Evolutionary conservation across 2,113 vertebrate species (phyloP), one percentile per base, ranked within the genome.

Genomic region (Anas platyrhynchos): DNA sequence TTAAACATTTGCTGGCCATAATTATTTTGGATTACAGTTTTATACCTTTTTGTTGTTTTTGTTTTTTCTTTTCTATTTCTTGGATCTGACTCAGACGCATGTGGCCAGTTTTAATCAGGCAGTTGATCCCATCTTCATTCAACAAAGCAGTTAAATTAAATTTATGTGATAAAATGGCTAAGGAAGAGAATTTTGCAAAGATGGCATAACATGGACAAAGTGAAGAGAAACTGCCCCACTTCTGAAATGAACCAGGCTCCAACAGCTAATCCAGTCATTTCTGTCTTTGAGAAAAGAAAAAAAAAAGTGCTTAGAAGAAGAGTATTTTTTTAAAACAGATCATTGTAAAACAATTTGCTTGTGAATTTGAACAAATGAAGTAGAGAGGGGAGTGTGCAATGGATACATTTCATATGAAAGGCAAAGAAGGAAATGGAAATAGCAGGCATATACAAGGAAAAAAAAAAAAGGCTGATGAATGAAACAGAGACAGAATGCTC

Each of bases 401-500:
- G 84, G 89, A 56, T 71, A 31, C 4, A 48, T 31, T 83, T 61
- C 83, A 20, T 76, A 58, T 54, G 91, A 82, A 84, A 87, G 58
- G 34, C 66, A 32, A 13, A 41, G 80, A 77, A 82, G 79, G 93
- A 97, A 96, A 95, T 96, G 94, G 82, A 65, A 96, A 96, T 89
- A 83, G 61, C 96, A 96, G 95, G 78, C 89, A 41, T n/a, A 65
- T 34, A 50, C 21, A 31, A n/a, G 83, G 29, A 12, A 44, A 5
- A 41, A 44, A 44, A 32, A 50, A 86, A 76, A 67, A 31, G 8
- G 10, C 58, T 88, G 34, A 89, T 95, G 89, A 41, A 90, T 56
- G 89, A 88, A 97, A 71, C 93, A 95, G 93, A 92, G 66, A 44
- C 61, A 43, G 32, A 88, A 66, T 6, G 25, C 74, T 68, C 68